A percentile compares a stretch with the other conserved stretches of the same genome.
Conservation (phyloP, 2,113 vertebrate genomes). For the Camelus bactrianus region DNA sequence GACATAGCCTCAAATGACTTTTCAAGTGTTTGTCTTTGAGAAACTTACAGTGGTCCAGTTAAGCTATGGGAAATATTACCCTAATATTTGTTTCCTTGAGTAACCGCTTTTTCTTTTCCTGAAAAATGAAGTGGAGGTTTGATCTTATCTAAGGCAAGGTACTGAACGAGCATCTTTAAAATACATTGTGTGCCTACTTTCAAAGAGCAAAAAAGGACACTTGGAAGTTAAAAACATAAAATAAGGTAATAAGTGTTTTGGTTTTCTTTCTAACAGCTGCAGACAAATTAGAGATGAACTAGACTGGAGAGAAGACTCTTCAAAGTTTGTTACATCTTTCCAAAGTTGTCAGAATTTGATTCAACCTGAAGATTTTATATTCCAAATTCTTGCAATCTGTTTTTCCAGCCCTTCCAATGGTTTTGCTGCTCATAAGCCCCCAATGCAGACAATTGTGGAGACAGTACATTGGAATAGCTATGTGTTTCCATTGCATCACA, state of each 20-base stretch:
- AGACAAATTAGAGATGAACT: conserved; percentile 15
- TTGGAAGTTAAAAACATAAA: background rate
- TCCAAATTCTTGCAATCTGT: background rate
- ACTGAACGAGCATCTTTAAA: background rate
- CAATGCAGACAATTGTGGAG: background rate
- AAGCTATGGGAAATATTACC: background rate
- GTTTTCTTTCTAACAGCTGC: background rate
- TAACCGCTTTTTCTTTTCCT: background rate
- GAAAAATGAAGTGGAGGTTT: background rate
- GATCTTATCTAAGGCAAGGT: background rate
- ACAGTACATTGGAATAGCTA: background rate
- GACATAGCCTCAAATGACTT: background rate
- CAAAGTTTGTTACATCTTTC: background rate
- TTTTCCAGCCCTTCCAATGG: background rate
- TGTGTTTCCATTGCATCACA: background rate
- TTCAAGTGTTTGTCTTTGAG: background rate
- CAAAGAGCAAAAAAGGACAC: background rate
- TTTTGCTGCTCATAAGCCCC: background rate
- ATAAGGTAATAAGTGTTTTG: background rate
- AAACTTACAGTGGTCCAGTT: background rate
- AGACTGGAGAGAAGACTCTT: background rate
- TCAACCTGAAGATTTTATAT: background rate
- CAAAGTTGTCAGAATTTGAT: conserved; percentile 15
- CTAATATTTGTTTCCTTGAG: background rate
- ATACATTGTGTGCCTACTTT: background rate